These are phyloP conservation scores for Drosophila neonasuta DNA, from an alignment of 2,888 invertebrate species.

Conservation along the genomic window DNA sequence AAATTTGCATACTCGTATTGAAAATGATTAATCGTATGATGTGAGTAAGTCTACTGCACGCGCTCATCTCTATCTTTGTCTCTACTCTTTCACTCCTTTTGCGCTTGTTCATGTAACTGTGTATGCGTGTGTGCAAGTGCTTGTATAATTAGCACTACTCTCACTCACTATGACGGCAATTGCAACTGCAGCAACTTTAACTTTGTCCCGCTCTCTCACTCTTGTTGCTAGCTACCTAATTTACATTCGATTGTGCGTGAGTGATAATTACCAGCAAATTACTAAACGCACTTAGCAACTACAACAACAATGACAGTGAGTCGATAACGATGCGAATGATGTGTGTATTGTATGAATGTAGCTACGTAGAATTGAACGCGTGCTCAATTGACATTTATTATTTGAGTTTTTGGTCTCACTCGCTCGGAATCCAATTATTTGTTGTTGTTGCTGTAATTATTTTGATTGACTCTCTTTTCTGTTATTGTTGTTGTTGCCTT, in stretches of 20 bases:
- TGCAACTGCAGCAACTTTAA: conserved; percentile 34
- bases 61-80: conserved; percentile 7
- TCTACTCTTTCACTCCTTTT: conserved; percentile 5
- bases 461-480: conserved; percentile 56
- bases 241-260: conserved; percentile 73
- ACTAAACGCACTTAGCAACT: conserved; percentile 70
- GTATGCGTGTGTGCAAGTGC: conserved; percentile 41
- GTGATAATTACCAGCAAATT: conserved; percentile 75
- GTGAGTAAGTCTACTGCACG: neutral
- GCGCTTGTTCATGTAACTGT: conserved; percentile 1
- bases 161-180: conserved; percentile 29
- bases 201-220: conserved; percentile 10
- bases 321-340: conserved; percentile 15
- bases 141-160: conserved; percentile 61
- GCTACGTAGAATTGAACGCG: conserved; percentile 35
- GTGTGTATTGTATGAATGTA: no score
- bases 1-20: neutral
- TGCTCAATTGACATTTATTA: conserved; percentile 70
- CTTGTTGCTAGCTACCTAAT: conserved; percentile 30
- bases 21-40: neutral
- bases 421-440: conserved; percentile 28
- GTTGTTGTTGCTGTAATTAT: conserved; percentile 49
- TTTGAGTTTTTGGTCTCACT: conserved; percentile 40
- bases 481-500: conserved; percentile 26
- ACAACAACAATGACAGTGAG: conserved; percentile 37